Conservation (phyloP, 2,888 invertebrate species). For the Danaus chrysippus region DNA sequence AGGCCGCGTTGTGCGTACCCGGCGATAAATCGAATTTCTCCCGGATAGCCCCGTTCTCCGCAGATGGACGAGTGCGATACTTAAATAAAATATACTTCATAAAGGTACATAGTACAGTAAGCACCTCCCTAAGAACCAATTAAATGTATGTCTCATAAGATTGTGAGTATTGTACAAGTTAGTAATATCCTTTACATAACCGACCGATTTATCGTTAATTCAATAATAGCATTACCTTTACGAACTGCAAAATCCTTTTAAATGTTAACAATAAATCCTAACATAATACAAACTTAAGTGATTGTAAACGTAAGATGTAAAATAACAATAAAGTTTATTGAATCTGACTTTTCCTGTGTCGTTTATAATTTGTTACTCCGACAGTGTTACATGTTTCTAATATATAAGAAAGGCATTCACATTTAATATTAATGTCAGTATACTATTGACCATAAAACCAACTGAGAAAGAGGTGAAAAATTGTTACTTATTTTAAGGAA, state of each 20-base stretch:
- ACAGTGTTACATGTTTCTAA: too few relatives aligned
- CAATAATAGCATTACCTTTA: constrained; percentile 29
- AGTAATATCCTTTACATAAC: constrained; percentile 11
- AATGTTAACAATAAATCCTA: constrained; percentile 33
- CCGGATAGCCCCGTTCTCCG: constrained; percentile 60
- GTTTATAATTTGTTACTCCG: background rate
- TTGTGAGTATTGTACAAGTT: too few relatives aligned
- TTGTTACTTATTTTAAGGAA: constrained; percentile 36
- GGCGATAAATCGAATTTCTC: constrained; percentile 67
- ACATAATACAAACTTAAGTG: constrained; percentile 28
- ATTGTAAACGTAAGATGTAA: constrained; percentile 22
- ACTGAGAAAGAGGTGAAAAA: constrained; percentile 7
- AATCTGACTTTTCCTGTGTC: constrained; percentile 16
- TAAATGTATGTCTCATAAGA: background rate
- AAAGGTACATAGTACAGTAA: constrained; percentile 45
- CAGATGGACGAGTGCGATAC: constrained; percentile 60
- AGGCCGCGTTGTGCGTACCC: constrained; percentile 54
- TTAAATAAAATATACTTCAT: constrained; percentile 45
- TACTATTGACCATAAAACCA: background rate
- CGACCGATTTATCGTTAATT: constrained; percentile 17
- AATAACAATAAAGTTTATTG: constrained; percentile 26
- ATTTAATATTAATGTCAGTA: background rate
- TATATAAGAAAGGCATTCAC: too few relatives aligned
- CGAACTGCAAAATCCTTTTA: constrained; percentile 28
- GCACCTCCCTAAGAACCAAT: constrained; percentile 9